Evolutionary conservation across 1,140 invertebrate species (phyloP).

Genomic region (Phenacoccus solenopsis): DNA sequence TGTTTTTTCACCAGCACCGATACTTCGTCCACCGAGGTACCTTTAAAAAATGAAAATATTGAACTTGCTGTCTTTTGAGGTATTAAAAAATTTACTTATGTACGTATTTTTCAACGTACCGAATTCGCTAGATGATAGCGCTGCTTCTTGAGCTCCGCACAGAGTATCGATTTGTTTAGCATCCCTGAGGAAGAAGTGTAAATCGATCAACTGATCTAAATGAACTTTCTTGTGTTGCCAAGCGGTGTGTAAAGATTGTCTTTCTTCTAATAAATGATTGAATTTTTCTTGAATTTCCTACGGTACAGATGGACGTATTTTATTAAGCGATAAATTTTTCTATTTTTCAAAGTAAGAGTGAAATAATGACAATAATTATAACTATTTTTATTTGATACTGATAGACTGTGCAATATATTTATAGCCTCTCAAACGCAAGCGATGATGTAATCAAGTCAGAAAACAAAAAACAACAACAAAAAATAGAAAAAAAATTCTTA

Average conservation of each 20-base stretch:
- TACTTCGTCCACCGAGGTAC: conserved; percentile 69
- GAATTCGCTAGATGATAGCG: conserved; percentile 44
- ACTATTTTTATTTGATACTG: no score
- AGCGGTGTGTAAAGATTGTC: conserved; percentile 61
- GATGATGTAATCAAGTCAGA: no score
- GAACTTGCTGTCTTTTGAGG: no score
- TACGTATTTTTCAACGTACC: conserved; percentile 35
- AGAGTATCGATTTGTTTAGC: conserved; percentile 85
- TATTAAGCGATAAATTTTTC: no score
- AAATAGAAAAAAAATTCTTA: conserved; percentile 26
- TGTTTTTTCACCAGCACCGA: conserved; percentile 76
- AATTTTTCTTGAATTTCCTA: conserved; percentile 69
- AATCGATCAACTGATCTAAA: conserved; percentile 85
- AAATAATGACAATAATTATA: no score
- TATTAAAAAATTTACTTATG: not conserved
- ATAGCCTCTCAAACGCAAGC: not conserved
- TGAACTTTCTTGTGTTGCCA: conserved; percentile 85
- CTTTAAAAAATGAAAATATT: conserved; percentile 10
- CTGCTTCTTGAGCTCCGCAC: conserved; percentile 75
- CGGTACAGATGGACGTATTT: conserved; percentile 7
- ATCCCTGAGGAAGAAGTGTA: conserved; percentile 89
- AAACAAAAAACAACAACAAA: no score
- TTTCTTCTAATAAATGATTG: conserved; percentile 58
- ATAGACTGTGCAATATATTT: not conserved
- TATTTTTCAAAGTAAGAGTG: no score